Evolutionary conservation across 2,113 vertebrate genomes (phyloP).

Genomic region (Platycercus adscitus): DNA sequence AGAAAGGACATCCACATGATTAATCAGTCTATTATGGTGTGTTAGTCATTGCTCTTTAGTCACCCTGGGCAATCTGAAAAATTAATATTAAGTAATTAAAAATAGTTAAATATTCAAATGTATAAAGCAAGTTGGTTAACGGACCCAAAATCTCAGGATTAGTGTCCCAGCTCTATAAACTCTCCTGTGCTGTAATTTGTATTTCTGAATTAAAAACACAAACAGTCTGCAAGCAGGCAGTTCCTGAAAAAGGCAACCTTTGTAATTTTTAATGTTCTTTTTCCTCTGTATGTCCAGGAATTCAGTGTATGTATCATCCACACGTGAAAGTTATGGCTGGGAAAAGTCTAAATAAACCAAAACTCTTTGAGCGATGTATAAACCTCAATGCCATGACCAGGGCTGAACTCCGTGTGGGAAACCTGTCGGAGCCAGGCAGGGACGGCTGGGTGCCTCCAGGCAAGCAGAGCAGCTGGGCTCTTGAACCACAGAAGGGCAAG

Average conservation of each 20-base stretch:
- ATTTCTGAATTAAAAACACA: not conserved
- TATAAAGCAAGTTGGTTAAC: not conserved
- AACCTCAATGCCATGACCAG: rapidly evolving
- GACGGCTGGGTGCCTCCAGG: not conserved
- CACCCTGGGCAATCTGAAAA: not conserved
- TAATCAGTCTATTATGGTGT: not conserved
- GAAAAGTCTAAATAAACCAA: not conserved
- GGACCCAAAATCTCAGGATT: not conserved
- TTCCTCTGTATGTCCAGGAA: not conserved
- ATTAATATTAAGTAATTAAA: not conserved
- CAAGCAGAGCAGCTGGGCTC: not conserved
- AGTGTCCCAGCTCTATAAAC: not conserved
- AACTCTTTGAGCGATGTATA: not conserved
- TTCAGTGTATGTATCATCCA: not conserved
- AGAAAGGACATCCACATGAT: not conserved
- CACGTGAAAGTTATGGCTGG: not conserved
- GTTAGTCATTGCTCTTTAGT: constrained; percentile 16
- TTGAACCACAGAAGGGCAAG: not conserved
- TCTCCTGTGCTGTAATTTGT: not conserved
- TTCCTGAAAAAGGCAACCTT: not conserved
- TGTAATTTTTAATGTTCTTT: not conserved
- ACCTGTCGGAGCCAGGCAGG: not conserved
- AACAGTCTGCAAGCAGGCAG: not conserved
- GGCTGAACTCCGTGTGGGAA: not conserved
- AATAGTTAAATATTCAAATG: not conserved